phyloP scores from a whole-genome alignment of 2,888 invertebrate species.

The Andricus curvator region DNA sequence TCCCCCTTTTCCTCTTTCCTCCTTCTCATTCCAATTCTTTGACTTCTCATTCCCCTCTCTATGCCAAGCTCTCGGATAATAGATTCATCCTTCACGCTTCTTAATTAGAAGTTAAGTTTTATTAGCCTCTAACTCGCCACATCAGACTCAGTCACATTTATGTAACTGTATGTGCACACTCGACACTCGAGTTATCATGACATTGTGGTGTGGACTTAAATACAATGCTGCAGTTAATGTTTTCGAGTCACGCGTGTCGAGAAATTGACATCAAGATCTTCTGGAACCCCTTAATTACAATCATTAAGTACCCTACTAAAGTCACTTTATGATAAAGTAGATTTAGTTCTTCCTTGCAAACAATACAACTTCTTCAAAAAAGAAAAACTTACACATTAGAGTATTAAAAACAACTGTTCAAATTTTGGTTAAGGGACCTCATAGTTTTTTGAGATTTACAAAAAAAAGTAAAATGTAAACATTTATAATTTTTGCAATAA shows the following conservation, averaged over 20 bases:
- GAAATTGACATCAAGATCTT: conserved; percentile 28
- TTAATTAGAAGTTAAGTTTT: conserved; percentile 78
- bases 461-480: too few relatives aligned
- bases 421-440: too few relatives aligned
- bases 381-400: neutral
- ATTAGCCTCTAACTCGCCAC: conserved; percentile 72
- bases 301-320: neutral
- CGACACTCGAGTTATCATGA: conserved; percentile 37
- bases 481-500: too few relatives aligned
- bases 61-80: conserved; percentile 67
- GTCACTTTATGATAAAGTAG: conserved; percentile 1
- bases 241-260: conserved; percentile 40
- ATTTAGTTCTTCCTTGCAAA: neutral
- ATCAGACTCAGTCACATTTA: conserved; percentile 48
- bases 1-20: conserved; percentile 43
- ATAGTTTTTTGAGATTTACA: too few relatives aligned
- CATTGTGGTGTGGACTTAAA: conserved; percentile 18
- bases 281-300: conserved; percentile 1
- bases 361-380: neutral
- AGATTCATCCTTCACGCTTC: conserved; percentile 78
- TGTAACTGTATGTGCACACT: conserved; percentile 52
- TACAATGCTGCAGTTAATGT: conserved; percentile 29
- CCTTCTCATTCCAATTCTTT: conserved; percentile 39
- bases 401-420: too few relatives aligned
- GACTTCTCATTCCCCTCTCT: conserved; percentile 45